Conservation (phyloP, 2,888 invertebrate genomes). For the Thysanoteuthis rhombus region DNA sequence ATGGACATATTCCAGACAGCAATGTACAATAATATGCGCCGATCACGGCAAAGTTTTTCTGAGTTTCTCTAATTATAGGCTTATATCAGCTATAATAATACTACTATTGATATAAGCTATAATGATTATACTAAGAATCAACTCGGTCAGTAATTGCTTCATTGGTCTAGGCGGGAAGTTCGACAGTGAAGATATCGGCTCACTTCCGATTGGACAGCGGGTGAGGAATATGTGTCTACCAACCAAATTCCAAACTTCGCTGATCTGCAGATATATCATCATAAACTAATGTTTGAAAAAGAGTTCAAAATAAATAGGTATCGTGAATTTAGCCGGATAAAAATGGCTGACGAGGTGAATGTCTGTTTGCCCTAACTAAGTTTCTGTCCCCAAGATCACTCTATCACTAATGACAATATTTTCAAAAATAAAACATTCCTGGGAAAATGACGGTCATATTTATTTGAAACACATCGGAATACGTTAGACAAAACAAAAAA, state of each 20-base stretch:
- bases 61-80: background rate
- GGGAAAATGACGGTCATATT: no score
- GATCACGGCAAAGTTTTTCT: background rate
- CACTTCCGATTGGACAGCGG: background rate
- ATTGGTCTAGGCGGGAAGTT: background rate
- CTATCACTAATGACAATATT: no score
- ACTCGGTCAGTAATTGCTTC: no score
- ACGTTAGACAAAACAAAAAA: no score
- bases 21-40: background rate
- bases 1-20: background rate
- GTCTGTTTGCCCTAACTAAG: no score
- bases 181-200: background rate
- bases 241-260: background rate
- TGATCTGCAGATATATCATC: background rate
- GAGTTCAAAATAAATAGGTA: background rate
- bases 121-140: background rate
- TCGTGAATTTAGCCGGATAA: no score
- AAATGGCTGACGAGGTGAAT: no score
- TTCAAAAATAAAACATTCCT: no score
- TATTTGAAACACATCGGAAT: no score
- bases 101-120: no score
- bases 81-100: background rate
- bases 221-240: background rate
- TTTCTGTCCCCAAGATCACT: no score
- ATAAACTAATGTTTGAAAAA: background rate